Evolutionary conservation across 2,113 vertebrate genomes (phyloP).

Genomic region (Ptychochromis oligacanthus): DNA sequence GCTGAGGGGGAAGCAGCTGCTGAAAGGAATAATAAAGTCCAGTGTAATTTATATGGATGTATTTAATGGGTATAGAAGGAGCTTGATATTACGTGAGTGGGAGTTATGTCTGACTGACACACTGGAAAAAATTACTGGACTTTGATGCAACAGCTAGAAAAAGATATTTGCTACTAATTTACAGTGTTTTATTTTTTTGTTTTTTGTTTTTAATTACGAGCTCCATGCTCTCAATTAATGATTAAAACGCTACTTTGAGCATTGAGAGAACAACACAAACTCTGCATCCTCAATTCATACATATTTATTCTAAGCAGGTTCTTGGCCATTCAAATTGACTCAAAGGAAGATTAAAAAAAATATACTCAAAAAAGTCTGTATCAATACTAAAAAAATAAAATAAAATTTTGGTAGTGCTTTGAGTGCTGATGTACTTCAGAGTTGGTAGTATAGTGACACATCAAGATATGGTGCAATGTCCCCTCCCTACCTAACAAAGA

Average conservation of each 20-base stretch:
- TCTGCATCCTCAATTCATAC: background rate
- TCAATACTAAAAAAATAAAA: background rate
- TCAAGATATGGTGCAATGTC: background rate
- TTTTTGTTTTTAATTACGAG: background rate
- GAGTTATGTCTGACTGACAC: background rate
- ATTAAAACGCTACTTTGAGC: background rate
- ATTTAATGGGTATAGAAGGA: constrained; percentile 20
- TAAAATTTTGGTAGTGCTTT: background rate
- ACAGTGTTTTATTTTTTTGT: too few relatives aligned
- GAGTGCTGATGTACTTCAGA: background rate
- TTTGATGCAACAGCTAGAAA: background rate
- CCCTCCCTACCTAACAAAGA: background rate
- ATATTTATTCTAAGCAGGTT: constrained; percentile 1
- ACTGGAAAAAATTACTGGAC: background rate
- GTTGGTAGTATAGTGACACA: background rate
- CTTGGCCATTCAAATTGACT: background rate
- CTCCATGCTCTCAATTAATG: background rate
- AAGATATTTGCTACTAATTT: background rate
- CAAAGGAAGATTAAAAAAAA: background rate
- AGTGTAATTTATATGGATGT: constrained; percentile 29
- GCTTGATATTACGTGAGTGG: constrained; percentile 6
- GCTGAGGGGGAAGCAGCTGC: constrained; percentile 2
- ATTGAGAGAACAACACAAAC: background rate
- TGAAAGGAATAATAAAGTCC: constrained; percentile 14
- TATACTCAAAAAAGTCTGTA: background rate